A percentile compares a stretch with the other conserved stretches of the same genome.
Evolutionary conservation across 1,140 invertebrate species (phyloP).

Genomic region (Portunus trituberculatus): DNA sequence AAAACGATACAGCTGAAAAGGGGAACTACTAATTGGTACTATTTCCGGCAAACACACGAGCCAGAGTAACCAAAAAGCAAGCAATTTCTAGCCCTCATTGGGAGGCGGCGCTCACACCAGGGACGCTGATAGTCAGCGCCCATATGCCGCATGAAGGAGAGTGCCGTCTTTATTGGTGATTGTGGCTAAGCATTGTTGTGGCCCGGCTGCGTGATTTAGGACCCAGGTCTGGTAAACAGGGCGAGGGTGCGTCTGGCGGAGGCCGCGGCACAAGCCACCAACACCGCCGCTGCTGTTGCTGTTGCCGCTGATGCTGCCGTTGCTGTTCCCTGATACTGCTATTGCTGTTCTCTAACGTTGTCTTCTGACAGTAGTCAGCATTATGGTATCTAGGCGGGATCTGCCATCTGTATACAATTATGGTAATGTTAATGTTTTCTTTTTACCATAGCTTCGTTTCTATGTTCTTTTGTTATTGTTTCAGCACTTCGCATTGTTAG

Average conservation of each 20-base stretch:
- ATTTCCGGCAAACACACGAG: slow-evolving; percentile 18
- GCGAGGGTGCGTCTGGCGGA: slow-evolving; percentile 48
- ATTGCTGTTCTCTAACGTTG: neutral
- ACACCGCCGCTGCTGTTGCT: slow-evolving; percentile 13
- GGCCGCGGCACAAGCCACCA: neutral
- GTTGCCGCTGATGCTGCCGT: neutral
- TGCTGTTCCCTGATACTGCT: neutral
- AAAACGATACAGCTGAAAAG: neutral
- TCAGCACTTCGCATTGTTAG: neutral
- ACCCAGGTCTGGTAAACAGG: slow-evolving; percentile 56
- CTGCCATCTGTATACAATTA: neutral
- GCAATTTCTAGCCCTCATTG: slow-evolving; percentile 34
- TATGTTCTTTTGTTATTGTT: neutral
- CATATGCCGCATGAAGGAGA: slow-evolving; percentile 58
- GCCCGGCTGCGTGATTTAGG: slow-evolving; percentile 46
- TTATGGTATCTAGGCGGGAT: neutral
- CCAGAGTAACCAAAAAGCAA: slow-evolving; percentile 47
- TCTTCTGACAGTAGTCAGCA: neutral
- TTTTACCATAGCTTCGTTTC: neutral
- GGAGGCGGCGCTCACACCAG: slow-evolving; percentile 4
- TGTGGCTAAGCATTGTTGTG: slow-evolving; percentile 60
- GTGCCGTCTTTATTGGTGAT: slow-evolving; percentile 56
- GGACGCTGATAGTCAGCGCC: slow-evolving; percentile 38
- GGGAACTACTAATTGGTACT: slow-evolving; percentile 28
- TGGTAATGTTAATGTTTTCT: neutral